Percentiles rank a stretch among this genome's conserved stretches.
Conservation (phyloP, 1,140 invertebrate genomes). For the Drosophila insularis region DNA sequence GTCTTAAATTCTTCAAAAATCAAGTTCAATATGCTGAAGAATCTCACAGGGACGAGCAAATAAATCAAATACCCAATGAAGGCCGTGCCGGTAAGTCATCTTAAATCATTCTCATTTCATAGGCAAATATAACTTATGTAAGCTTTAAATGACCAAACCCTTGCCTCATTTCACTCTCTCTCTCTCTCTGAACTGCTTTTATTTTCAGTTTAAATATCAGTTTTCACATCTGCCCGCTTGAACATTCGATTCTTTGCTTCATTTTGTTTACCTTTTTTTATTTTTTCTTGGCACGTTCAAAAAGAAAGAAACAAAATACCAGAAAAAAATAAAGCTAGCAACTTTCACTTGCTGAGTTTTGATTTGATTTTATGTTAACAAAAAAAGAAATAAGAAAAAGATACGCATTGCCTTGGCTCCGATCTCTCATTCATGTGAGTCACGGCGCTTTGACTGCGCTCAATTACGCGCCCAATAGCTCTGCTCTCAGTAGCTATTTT, state of each 20-base stretch:
- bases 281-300: conserved; percentile 61
- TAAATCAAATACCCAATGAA: conserved; percentile 30
- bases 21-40: conserved; percentile 84
- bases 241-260: conserved; percentile 68
- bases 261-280: conserved; percentile 69
- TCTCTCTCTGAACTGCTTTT: neutral
- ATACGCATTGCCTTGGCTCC: conserved; percentile 37
- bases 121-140: conserved; percentile 32
- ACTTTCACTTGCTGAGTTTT: conserved; percentile 73
- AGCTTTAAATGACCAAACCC: conserved; percentile 18
- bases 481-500: conserved; percentile 51
- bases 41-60: conserved; percentile 33
- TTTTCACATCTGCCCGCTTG: conserved; percentile 57
- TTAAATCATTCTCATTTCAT: conserved; percentile 9
- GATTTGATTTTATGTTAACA: conserved; percentile 72
- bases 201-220: conserved; percentile 34
- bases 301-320: conserved; percentile 14
- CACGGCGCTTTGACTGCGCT: conserved; percentile 53
- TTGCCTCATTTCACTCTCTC: conserved; percentile 31
- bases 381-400: conserved; percentile 33
- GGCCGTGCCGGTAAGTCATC: conserved; percentile 59
- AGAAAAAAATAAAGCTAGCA: conserved; percentile 30
- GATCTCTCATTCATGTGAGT: conserved; percentile 63
- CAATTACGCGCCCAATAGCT: conserved; percentile 42
- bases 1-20: conserved; percentile 88